phyloP scores from a whole-genome alignment of 2,113 vertebrate genomes.

The Brachionichthys hirsutus region DNA sequence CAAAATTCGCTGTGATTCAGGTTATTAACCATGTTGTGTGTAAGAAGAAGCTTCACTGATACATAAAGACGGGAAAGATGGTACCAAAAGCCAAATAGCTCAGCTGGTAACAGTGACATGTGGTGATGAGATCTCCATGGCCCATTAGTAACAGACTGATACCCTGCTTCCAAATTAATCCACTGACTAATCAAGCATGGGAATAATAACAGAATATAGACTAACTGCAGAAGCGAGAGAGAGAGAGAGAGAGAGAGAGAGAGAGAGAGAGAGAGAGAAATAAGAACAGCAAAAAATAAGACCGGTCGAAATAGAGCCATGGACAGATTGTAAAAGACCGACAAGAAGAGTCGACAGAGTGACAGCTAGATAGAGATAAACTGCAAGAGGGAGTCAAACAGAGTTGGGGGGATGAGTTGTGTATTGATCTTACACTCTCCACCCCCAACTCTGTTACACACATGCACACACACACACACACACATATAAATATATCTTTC shows the following conservation, averaged over 20 bases:
- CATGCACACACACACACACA: conserved; percentile 12
- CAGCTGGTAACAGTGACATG: conserved; percentile 70
- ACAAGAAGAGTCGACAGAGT: conserved; percentile 53
- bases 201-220: conserved; percentile 68
- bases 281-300: conserved; percentile 42
- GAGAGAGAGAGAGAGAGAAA: conserved; percentile 26
- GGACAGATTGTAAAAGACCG: conserved; percentile 62
- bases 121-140: conserved; percentile 75
- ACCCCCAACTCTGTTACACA: conserved; percentile 52
- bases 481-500: conserved; percentile 25
- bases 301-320: conserved; percentile 65
- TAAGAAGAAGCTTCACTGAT: conserved; percentile 32
- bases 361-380: conserved; percentile 65
- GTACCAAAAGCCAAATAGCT: conserved; percentile 72
- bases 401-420: conserved; percentile 54
- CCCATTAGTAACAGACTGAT: conserved; percentile 78
- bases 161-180: conserved; percentile 79
- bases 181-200: conserved; percentile 77
- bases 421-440: conserved; percentile 66
- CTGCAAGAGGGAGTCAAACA: conserved; percentile 49
- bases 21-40: conserved; percentile 26
- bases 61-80: conserved; percentile 48
- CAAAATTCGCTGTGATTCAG: conserved; percentile 16
- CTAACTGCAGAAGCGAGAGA: conserved; percentile 39
- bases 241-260: conserved; percentile 11